These are phyloP conservation scores for Scarus forsteni DNA, from an alignment of 2,797 vertebrate genomes.

Conservation along the genomic window DNA sequence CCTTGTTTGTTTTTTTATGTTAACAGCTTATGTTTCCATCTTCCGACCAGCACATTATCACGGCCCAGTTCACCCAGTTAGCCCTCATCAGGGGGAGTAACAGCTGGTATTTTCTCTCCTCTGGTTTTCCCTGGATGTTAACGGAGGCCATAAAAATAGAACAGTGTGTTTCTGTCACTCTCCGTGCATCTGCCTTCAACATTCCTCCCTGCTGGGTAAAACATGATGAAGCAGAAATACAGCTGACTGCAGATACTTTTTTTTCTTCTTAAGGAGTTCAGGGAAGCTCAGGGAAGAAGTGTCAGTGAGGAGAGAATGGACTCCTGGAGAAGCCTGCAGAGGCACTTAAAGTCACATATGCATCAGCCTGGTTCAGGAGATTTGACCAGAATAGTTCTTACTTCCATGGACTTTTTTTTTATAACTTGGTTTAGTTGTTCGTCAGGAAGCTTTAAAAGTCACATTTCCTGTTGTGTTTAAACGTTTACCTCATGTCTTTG, in stretches of 20 bases:
- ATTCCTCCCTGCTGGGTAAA: neutral
- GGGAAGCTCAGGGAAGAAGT: no score
- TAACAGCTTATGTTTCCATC: conserved; percentile 8
- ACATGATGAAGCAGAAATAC: neutral
- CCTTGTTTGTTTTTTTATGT: neutral
- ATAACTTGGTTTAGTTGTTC: no score
- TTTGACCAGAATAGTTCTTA: no score
- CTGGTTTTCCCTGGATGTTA: conserved; percentile 6
- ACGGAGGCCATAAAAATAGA: conserved; percentile 8
- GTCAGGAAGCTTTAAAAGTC: no score
- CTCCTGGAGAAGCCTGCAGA: no score
- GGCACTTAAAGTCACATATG: no score
- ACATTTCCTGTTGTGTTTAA: no score
- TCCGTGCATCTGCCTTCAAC: neutral
- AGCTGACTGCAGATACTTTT: neutral
- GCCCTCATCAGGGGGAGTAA: neutral
- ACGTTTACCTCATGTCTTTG: no score
- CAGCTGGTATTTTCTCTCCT: conserved; percentile 14
- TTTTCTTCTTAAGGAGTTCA: neutral
- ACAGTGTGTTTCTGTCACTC: neutral
- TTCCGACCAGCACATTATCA: neutral
- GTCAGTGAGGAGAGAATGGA: no score
- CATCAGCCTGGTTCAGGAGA: no score
- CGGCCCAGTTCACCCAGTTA: neutral
- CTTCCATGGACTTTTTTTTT: no score